Percentiles rank a stretch among this genome's conserved stretches.
Evolutionary conservation across 2,888 invertebrate species (phyloP).

Genomic region (Epinotia nisella): DNA sequence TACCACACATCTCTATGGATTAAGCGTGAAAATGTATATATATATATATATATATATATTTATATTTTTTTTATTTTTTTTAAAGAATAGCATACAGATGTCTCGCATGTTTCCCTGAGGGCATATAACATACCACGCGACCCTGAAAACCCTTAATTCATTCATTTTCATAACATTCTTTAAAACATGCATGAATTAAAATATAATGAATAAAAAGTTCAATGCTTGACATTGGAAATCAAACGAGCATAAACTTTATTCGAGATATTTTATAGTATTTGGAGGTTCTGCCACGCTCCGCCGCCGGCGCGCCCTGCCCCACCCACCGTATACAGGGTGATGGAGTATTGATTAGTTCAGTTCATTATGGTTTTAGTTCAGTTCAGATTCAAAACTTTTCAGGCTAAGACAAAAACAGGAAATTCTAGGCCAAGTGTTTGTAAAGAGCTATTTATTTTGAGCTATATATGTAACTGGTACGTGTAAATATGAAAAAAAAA

Average conservation of each 20-base stretch:
- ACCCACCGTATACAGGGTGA: constrained; percentile 38
- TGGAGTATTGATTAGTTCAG: not conserved
- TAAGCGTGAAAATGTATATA: not conserved
- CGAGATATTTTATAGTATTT: constrained; percentile 38
- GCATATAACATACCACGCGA: no score
- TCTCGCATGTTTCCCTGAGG: no score
- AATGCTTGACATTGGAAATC: constrained; percentile 28
- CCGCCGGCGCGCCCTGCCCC: constrained; percentile 57
- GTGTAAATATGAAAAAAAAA: no score
- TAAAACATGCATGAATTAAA: not conserved
- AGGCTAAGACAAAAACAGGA: no score
- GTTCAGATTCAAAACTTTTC: not conserved
- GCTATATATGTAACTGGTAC: no score
- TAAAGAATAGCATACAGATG: no score
- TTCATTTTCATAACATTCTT: not conserved
- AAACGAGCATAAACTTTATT: constrained; percentile 14
- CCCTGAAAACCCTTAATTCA: not conserved
- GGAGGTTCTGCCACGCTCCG: constrained; percentile 57
- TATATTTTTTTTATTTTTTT: not conserved
- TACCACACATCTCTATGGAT: not conserved
- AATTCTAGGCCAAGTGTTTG: no score
- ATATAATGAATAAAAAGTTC: not conserved
- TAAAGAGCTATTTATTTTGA: no score
- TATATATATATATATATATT: no score
- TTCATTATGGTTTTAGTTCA: not conserved